Evolutionary conservation across 1,140 invertebrate species (phyloP).

Genomic region (Aphis craccivora): DNA sequence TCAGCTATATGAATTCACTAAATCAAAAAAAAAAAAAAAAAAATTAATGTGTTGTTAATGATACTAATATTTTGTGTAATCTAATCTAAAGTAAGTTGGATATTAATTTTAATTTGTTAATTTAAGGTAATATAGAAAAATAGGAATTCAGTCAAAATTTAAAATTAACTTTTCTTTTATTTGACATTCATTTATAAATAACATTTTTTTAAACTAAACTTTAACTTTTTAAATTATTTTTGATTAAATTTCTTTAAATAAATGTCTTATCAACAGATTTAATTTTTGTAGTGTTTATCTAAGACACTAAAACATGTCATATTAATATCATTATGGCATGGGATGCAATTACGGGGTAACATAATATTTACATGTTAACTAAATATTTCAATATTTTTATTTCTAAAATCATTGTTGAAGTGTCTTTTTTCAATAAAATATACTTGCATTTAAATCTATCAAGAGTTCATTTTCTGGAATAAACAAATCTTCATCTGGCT

Average conservation of each 20-base stretch:
- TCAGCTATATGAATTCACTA: too few relatives aligned
- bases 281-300: too few relatives aligned
- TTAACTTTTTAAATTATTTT: neutral
- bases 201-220: neutral
- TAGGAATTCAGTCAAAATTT: too few relatives aligned
- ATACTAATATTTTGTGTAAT: neutral
- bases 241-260: neutral
- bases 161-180: too few relatives aligned
- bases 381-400: neutral
- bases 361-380: neutral
- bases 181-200: too few relatives aligned
- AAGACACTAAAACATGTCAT: too few relatives aligned
- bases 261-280: too few relatives aligned
- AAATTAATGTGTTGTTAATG: neutral
- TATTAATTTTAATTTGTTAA: neutral
- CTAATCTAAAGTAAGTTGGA: neutral
- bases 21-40: too few relatives aligned
- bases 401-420: neutral
- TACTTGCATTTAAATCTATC: slow-evolving; percentile 43
- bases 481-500: neutral
- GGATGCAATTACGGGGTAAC: neutral
- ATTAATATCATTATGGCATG: neutral
- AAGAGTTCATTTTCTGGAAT: slow-evolving; percentile 33
- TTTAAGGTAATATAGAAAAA: too few relatives aligned
- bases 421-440: neutral